Evolutionary conservation across 2,888 invertebrate genomes (phyloP).

Genomic region (Caenorhabditis doughertyi): DNA sequence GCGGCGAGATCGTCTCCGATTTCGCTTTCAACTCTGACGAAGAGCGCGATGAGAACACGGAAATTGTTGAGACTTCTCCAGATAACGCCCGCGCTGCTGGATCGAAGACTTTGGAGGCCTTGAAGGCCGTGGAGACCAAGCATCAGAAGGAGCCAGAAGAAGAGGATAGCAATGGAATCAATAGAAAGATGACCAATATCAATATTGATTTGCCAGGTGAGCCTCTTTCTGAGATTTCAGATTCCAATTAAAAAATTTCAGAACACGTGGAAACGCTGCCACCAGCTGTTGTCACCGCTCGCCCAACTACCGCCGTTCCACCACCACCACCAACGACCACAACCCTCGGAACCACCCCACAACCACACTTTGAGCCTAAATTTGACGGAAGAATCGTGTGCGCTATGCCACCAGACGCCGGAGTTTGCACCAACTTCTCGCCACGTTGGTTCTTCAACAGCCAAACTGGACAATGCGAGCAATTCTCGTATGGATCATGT

Average conservation of each 20-base stretch:
- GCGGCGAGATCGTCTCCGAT: conserved; percentile 37
- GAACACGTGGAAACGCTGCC: conserved; percentile 27
- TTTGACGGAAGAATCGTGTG: conserved; percentile 73
- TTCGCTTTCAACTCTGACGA: conserved; percentile 65
- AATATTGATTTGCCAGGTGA: conserved; percentile 52
- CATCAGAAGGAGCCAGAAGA: conserved; percentile 23
- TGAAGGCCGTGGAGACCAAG: conserved; percentile 59
- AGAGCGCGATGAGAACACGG: conserved; percentile 54
- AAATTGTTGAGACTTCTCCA: conserved; percentile 60
- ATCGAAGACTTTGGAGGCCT: conserved; percentile 54
- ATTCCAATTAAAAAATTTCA: background rate
- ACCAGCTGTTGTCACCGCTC: conserved; percentile 40
- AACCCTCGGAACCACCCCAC: conserved; percentile 29
- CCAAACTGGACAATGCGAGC: conserved; percentile 78
- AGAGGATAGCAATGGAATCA: conserved; percentile 37
- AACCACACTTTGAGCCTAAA: conserved; percentile 59
- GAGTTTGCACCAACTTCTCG: conserved; percentile 77
- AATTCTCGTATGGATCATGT: conserved; percentile 81
- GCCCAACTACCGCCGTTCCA: conserved; percentile 21
- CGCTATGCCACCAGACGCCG: conserved; percentile 77
- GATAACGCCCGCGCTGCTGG: conserved; percentile 48
- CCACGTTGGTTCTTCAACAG: conserved; percentile 81
- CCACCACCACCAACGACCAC: conserved; percentile 15
- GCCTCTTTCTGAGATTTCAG: too few species aligned
- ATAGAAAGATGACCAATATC: conserved; percentile 38